Evolutionary conservation across 2,797 vertebrate species (phyloP).

Genomic region (Mastacembelus armatus): DNA sequence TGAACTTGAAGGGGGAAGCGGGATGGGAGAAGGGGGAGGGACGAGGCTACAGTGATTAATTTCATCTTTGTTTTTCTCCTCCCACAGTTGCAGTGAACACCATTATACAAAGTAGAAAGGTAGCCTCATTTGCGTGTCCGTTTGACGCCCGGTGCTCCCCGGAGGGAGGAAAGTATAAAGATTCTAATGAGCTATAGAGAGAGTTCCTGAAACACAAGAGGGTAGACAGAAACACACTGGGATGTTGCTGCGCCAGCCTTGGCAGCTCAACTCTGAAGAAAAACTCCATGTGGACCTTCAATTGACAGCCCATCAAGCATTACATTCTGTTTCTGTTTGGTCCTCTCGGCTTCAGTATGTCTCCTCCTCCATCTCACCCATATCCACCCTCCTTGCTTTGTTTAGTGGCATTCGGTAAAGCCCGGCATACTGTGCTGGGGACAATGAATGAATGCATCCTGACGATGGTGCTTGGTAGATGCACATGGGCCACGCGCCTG

Average conservation of each 20-base stretch:
- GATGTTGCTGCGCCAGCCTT: constrained; percentile 38
- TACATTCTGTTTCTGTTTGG: constrained; percentile 19
- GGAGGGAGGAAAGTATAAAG: constrained; percentile 51
- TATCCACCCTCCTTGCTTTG: neutral
- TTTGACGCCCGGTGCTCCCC: constrained; percentile 54
- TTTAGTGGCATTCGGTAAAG: neutral
- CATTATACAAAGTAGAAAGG: constrained; percentile 63
- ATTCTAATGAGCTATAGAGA: constrained; percentile 73
- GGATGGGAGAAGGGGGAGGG: constrained; percentile 50
- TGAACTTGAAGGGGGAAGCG: constrained; percentile 49
- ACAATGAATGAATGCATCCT: too few species aligned
- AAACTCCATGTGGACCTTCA: constrained; percentile 52
- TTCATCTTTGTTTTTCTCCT: constrained; percentile 76
- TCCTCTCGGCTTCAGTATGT: constrained; percentile 30
- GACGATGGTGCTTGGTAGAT: too few species aligned
- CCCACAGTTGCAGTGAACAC: constrained; percentile 58
- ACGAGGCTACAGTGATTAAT: constrained; percentile 70
- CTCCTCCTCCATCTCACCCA: constrained; percentile 27
- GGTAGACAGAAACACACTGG: constrained; percentile 44
- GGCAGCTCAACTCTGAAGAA: constrained; percentile 52
- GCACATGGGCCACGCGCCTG: too few species aligned
- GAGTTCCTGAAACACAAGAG: constrained; percentile 59
- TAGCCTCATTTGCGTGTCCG: constrained; percentile 73
- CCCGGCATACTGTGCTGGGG: neutral
- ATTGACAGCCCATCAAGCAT: constrained; percentile 65